Evolutionary conservation across 2,888 invertebrate genomes (phyloP), one percentile per base, ranked within the genome.

Genomic region (Lapara coniferarum): DNA sequence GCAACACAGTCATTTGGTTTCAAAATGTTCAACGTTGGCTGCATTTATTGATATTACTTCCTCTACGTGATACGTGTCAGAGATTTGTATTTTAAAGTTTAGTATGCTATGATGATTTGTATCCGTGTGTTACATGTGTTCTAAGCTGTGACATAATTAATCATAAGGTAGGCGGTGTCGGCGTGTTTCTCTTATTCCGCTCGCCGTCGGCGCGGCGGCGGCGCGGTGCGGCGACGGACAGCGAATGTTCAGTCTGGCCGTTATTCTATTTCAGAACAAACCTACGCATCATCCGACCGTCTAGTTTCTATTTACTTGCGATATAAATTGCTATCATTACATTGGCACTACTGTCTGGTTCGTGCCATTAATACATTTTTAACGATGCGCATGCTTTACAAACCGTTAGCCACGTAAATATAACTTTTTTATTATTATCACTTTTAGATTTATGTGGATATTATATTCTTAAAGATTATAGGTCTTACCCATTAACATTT

Each of bases 231-330:
- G 46, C 19, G 19, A 7, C 55, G 55, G 12, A 0, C 19, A 10
- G 55, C 44, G 46, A 55, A 72, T 71, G 70, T 69, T 59, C 76
- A 75, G 85, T 85, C 85, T 84, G 81, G 76, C 76, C 77, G 78
- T 81, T 75, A 72, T 72, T 80, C 84, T 90, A 89, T 90, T 90
- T 90, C 82, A 73, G 83, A 81, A 72, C 72, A 78, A 81, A 81
- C 87, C 87, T 85, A 90, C 90, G 88, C 89, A 85, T 82, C 76
- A 74, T 75, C 68, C 76, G 74, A 74, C 66, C 77, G 87, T 86
- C 86, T 88, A 84, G 82, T 81, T 81, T 85, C 83, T 89, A 86
- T 89, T 89, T 89, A 85, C 87, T 85, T 81, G 80, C 81, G 74
- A 78, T 81, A 87, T 85, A 86, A 85, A 88, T 87, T 83, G 79